Evolutionary conservation across 2,113 vertebrate species (phyloP).

Genomic region (Gymnogyps californianus): DNA sequence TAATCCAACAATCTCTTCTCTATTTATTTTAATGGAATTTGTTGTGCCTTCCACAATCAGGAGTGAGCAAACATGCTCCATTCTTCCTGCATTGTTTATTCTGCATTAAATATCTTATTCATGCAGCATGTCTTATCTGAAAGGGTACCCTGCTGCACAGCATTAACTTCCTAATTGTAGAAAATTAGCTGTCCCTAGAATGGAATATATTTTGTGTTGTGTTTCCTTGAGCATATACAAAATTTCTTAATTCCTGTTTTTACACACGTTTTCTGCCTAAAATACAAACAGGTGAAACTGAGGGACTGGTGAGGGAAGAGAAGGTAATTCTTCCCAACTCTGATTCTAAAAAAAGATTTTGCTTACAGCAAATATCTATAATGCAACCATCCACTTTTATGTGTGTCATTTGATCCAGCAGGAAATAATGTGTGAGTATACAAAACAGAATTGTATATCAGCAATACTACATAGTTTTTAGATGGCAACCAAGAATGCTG

Average conservation of each 20-base stretch:
- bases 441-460: not conserved
- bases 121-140: not conserved
- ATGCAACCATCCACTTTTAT: not conserved
- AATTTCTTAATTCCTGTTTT: not conserved
- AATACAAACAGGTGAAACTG: not conserved
- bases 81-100: not conserved
- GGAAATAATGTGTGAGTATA: not conserved
- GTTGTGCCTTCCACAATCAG: not conserved
- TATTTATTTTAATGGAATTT: not conserved
- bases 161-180: not conserved
- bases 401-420: not conserved
- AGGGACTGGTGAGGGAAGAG: not conserved
- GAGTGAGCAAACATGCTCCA: not conserved
- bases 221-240: not conserved
- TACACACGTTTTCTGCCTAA: not conserved
- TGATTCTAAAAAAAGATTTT: not conserved
- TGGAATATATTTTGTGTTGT: not conserved
- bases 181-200: not conserved
- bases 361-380: not conserved
- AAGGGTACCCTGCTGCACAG: not conserved
- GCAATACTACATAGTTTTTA: not conserved
- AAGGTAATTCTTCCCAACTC: not conserved
- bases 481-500: not conserved
- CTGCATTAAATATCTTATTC: not conserved
- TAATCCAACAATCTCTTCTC: not conserved